Evolutionary conservation across 2,797 vertebrate species (phyloP), one percentile per base, ranked within the genome.

Genomic region (Falco novaeseelandiae): DNA sequence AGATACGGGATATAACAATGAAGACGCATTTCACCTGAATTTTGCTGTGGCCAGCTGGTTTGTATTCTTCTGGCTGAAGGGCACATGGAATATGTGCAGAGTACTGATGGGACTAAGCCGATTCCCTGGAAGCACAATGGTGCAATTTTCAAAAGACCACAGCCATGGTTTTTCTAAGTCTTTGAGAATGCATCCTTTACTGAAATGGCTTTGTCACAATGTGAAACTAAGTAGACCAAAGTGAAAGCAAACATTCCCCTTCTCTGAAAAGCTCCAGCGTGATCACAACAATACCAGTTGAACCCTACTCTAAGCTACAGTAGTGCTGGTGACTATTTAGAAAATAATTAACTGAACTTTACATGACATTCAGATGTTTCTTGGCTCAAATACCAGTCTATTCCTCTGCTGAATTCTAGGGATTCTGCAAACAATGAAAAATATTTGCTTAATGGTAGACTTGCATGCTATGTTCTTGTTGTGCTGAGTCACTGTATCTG

Each of bases 331-430:
- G 96, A 95, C 90, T 96, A 92, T 95, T 96, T 94, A 95, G 95
- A 95, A 96, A 97, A 95, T 95, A 95, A 97, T 97, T 95, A 96
- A 95, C 88, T 96, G 89, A 96, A 97, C 95, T 96, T 96, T 95
- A 94, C 94, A 95, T 96, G 94, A 95, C 96, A 96, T 97, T 96
- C 94, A 94, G 92, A 88, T 84, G 80, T 88, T 94, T 95, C 93
- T 95, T 93, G 94, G 92, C 96, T 94, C 96, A 93, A 95, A 95
- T 69, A 90, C 29, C 87, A 93, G 63, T 26, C 74, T 89, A 63
- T 90, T 95, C 78, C 96, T 93, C 92, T 66, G 66, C 51, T 84
- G 93, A 95, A 95, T 96, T 96, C 90, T 76, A 94, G 90, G 87
- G 89, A 96, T 95, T 95, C 92, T 92, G 84, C 82, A 97, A 96